Percentiles rank a stretch among this genome's conserved stretches.
Conservation (phyloP, 2,888 invertebrate species). For the Cistogaster globosa region DNA sequence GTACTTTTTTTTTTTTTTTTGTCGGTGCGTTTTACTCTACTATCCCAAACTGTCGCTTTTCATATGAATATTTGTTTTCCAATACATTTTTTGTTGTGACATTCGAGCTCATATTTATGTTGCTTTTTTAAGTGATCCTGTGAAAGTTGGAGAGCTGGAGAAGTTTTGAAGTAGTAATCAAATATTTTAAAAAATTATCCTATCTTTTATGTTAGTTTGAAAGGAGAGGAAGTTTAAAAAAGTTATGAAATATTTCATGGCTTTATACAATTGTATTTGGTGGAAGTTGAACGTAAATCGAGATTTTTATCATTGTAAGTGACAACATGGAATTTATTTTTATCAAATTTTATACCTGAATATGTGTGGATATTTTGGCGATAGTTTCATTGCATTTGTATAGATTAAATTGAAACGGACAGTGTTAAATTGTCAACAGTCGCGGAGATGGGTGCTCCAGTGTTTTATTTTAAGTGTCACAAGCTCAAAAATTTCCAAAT, state of each 20-base stretch:
- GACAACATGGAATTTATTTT: constrained; percentile 49
- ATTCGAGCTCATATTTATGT: constrained; percentile 16
- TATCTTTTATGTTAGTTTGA: constrained; percentile 13
- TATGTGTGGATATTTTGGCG: too few relatives aligned
- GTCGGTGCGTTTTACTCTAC: too few relatives aligned
- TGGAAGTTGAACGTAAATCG: background rate
- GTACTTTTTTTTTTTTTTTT: background rate
- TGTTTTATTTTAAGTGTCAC: too few relatives aligned
- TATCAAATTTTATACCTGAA: constrained; percentile 8
- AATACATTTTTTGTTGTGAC: background rate
- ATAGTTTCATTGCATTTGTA: background rate
- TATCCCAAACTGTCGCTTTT: background rate
- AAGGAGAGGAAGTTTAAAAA: constrained; percentile 16
- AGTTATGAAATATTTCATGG: constrained; percentile 5
- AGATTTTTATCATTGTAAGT: constrained; percentile 10
- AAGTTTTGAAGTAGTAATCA: constrained; percentile 59
- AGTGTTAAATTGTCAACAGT: too few relatives aligned
- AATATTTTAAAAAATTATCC: constrained; percentile 57
- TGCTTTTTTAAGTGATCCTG: background rate
- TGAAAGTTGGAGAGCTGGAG: constrained; percentile 19
- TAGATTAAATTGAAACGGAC: background rate
- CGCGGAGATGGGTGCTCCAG: too few relatives aligned
- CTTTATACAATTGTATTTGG: background rate
- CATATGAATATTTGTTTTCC: background rate
- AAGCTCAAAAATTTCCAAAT: too few relatives aligned